Evolutionary conservation across 1,140 invertebrate genomes (phyloP).

Genomic region (Leptopilina boulardi): DNA sequence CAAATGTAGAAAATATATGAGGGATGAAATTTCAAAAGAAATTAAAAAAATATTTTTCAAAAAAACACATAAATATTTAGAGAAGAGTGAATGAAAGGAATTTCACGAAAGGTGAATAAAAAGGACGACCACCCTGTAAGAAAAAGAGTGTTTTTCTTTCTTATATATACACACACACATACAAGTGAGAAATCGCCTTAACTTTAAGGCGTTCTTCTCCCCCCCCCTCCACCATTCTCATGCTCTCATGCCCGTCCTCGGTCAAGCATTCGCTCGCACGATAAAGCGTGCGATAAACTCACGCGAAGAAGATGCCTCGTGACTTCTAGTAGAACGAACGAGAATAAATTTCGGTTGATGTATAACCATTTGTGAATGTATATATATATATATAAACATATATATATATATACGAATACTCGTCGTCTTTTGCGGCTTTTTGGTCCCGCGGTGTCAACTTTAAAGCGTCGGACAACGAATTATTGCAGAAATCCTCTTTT

Average conservation of each 20-base stretch:
- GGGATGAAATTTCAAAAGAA: too few relatives aligned
- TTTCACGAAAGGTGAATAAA: neutral
- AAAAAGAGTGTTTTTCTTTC: slow-evolving; percentile 15
- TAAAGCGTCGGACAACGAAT: neutral
- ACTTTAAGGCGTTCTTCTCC: slow-evolving; percentile 24
- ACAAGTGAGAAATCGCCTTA: slow-evolving; percentile 22
- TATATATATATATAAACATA: neutral
- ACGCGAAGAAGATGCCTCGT: slow-evolving; percentile 40
- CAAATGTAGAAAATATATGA: too few relatives aligned
- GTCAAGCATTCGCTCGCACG: slow-evolving; percentile 39
- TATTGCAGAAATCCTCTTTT: neutral
- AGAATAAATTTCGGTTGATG: slow-evolving; percentile 50
- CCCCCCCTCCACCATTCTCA: neutral
- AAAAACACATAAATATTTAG: slow-evolving; percentile 7
- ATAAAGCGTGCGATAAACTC: slow-evolving; percentile 45
- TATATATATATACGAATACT: neutral
- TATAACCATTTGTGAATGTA: slow-evolving; percentile 26
- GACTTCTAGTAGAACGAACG: slow-evolving; percentile 41
- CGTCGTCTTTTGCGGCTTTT: slow-evolving; percentile 21
- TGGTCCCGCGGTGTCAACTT: neutral
- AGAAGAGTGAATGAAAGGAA: neutral
- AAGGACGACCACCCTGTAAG: slow-evolving; percentile 3
- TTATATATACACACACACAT: neutral
- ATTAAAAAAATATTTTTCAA: neutral
- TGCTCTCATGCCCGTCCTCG: slow-evolving; percentile 5